Evolutionary conservation across 2,888 invertebrate species (phyloP).

Genomic region (Dryadula phaetusa): DNA sequence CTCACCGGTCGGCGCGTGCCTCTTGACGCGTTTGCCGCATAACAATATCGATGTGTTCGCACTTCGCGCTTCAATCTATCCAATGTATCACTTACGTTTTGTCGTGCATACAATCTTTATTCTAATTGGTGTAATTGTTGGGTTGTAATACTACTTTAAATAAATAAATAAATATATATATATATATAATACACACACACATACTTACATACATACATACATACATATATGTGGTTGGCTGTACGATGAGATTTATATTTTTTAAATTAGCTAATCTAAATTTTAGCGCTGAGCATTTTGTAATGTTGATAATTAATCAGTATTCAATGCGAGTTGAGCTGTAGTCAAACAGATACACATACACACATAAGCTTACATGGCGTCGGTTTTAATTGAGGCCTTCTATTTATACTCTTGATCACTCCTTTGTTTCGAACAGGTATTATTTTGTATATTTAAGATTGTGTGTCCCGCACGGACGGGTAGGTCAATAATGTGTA

Average conservation of each 20-base stretch:
- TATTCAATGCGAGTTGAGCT: conserved; percentile 17
- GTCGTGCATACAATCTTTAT: conserved; percentile 2
- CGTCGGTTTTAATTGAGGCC: conserved; percentile 34
- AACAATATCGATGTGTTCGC: conserved; percentile 57
- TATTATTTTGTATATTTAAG: conserved; percentile 25
- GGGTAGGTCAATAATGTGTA: conserved; percentile 3
- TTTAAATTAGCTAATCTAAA: background rate
- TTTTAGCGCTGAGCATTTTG: background rate
- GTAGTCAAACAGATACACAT: conserved; percentile 20
- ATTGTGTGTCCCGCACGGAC: background rate
- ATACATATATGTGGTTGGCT: too few relatives aligned
- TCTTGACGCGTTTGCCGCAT: conserved; percentile 63
- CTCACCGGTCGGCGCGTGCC: conserved; percentile 66
- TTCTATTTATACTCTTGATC: conserved; percentile 35
- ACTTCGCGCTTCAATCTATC: conserved; percentile 35
- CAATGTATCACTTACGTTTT: conserved; percentile 1
- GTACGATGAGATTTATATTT: background rate
- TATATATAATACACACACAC: too few relatives aligned
- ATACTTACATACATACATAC: too few relatives aligned
- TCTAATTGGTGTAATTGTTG: conserved; percentile 6
- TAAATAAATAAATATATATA: background rate
- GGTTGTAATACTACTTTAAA: background rate
- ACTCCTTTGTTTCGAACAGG: conserved; percentile 29
- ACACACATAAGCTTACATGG: conserved; percentile 22
- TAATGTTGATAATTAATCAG: conserved; percentile 15